phyloP scores from a whole-genome alignment of 2,797 vertebrate genomes.

The Eremophila alpestris region DNA sequence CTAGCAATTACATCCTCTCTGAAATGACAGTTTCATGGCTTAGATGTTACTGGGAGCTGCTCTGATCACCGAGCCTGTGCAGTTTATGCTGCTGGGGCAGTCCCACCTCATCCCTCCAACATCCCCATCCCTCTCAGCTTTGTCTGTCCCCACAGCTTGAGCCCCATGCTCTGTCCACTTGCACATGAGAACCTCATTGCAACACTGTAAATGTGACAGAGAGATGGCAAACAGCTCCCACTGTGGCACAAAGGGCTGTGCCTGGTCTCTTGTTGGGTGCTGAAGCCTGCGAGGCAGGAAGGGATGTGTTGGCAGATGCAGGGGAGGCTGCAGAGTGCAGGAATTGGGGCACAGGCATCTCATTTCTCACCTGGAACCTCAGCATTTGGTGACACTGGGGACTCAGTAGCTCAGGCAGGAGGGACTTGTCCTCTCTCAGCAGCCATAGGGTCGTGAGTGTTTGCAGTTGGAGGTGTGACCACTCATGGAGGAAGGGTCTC shows the following conservation, averaged over 20 bases:
- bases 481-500: background rate
- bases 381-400: rapidly evolving
- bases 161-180: rapidly evolving
- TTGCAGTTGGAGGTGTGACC: background rate
- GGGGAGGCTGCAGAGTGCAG: background rate
- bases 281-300: rapidly evolving
- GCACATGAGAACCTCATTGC: rapidly evolving
- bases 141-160: rapidly evolving
- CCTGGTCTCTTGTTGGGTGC: rapidly evolving
- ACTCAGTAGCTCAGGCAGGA: background rate
- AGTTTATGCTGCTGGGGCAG: background rate
- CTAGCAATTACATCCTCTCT: slow-evolving; percentile 37
- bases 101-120: background rate
- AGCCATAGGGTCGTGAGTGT: rapidly evolving
- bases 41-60: slow-evolving; percentile 16
- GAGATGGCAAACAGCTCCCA: background rate
- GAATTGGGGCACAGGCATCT: background rate
- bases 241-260: rapidly evolving
- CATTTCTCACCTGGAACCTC: rapidly evolving
- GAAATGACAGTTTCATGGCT: slow-evolving; percentile 49
- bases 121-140: background rate
- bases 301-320: background rate
- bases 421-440: background rate
- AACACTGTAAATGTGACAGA: background rate
- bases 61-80: background rate